These are phyloP conservation scores for Ranitomeya variabilis DNA, from an alignment of 2,113 vertebrate species.

Conservation along the genomic window DNA sequence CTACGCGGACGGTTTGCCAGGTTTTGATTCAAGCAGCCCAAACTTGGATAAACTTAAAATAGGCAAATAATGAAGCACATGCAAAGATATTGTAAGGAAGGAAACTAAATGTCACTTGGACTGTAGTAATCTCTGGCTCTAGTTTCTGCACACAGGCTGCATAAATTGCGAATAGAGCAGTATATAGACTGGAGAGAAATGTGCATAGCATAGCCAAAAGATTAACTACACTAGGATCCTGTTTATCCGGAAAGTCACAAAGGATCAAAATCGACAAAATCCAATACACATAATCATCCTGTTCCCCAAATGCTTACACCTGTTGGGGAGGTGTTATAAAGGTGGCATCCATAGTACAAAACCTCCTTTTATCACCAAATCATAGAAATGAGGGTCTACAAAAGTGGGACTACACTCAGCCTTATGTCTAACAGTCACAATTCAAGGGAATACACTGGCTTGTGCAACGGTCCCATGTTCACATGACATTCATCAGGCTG, in stretches of 20 bases:
- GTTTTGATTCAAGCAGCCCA: background rate
- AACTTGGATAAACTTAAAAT: background rate
- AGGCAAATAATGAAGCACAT: background rate
- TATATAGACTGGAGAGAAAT: background rate
- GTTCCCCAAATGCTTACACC: too few relatives aligned
- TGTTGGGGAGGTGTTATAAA: too few relatives aligned
- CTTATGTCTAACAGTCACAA: too few relatives aligned
- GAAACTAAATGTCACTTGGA: background rate
- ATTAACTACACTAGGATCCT: background rate
- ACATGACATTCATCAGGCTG: too few relatives aligned
- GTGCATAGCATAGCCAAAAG: background rate
- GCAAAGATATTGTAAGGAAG: background rate
- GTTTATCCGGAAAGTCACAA: background rate
- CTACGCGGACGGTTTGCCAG: background rate
- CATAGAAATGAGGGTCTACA: too few relatives aligned
- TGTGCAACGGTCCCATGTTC: too few relatives aligned
- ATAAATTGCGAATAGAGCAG: background rate
- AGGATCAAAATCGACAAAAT: background rate
- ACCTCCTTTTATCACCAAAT: too few relatives aligned
- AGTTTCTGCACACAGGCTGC: background rate
- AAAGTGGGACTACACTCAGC: too few relatives aligned
- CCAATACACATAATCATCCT: background rate
- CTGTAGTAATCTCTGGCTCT: background rate
- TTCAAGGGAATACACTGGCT: too few relatives aligned
- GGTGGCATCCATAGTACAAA: too few relatives aligned